phyloP scores from a whole-genome alignment of 2,888 invertebrate species.

The Drosophila mercatorum region DNA sequence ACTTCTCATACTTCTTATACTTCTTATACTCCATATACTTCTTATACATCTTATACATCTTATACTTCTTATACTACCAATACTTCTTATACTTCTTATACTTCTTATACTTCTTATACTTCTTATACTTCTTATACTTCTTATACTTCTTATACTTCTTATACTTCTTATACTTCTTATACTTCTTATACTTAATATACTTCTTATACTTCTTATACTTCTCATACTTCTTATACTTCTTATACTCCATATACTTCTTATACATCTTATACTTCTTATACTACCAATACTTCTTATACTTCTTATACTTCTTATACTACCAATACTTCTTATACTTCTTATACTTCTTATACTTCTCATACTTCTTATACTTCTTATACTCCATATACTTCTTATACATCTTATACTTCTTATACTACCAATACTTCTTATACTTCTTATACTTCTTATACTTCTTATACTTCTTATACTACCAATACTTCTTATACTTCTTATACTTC shows the following conservation, averaged over 20 bases:
- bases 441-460: neutral
- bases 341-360: neutral
- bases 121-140: neutral
- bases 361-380: neutral
- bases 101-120: neutral
- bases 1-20: neutral
- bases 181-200: neutral
- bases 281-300: neutral
- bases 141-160: neutral
- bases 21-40: neutral
- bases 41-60: neutral
- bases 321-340: neutral
- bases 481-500: neutral
- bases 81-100: neutral
- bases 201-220: neutral
- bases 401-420: neutral
- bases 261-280: too few relatives aligned
- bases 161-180: neutral
- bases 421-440: neutral
- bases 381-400: neutral
- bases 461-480: too few relatives aligned
- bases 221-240: neutral
- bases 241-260: neutral
- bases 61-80: neutral
- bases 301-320: neutral